Evolutionary conservation across 2,888 invertebrate genomes (phyloP), one percentile per base, ranked within the genome.

Genomic region (Drosophila falleni): DNA sequence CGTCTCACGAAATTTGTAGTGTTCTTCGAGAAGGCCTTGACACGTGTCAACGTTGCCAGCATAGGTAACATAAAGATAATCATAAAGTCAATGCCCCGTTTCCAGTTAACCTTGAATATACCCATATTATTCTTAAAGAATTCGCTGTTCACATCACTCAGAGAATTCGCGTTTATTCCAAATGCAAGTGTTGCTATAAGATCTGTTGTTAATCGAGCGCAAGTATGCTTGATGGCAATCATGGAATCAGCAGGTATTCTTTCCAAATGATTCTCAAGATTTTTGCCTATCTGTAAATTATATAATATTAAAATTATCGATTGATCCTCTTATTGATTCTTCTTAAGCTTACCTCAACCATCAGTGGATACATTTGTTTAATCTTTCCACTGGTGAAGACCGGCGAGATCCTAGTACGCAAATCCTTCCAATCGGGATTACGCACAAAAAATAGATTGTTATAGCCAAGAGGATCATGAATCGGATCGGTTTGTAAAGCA

Each of bases 111-210:
- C 0, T 68, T 5, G n/a, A 91, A 91, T 0, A 91, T 66, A 0
- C 55, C 47, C 31, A 60, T 62, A 3, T 81, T 91, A 64, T 77
- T n/a, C 15, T 74, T 60, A 3, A 90, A 91, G 54, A 93, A 93
- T 55, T 91, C 90, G 0, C 91, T 90, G 0, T 93, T 71, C 0
- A 87, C 82, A 73, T 92, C 80, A 10, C 80, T 80, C 3, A 93
- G 60, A 0, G 92, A 90, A 62, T 93, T 92, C 1, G 91, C 92
- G 41, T 90, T 87, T 0, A 93, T 58, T 0, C 93, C 93, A 58
- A 90, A 93, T 0, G 93, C 93, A 1, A 91, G 92, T 2, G 92
- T 91, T 3, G 90, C 92, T 41, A 94, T 93, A 0, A 93, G 73
- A 62, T 94, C 93, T 2, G 87, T 90, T n/a, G 91, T 91, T 6